Conservation (phyloP, 2,797 vertebrate genomes). For the Sebastes kiyomatsui region DNA sequence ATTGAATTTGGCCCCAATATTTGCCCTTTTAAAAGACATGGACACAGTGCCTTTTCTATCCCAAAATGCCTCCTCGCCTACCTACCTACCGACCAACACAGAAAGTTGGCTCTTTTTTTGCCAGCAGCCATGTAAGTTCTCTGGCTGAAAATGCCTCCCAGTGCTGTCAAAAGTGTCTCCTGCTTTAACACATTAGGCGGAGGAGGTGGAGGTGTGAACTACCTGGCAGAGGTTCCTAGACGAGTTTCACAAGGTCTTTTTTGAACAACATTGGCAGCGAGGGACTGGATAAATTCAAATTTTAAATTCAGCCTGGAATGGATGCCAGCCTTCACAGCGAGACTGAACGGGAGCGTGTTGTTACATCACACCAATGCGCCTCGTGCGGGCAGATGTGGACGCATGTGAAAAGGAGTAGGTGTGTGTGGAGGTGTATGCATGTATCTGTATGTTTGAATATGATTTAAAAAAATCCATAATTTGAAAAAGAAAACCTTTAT, state of each 20-base stretch:
- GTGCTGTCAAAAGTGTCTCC: conserved; percentile 65
- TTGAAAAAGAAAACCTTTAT: conserved; percentile 24
- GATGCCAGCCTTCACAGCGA: conserved; percentile 37
- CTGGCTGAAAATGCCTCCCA: conserved; percentile 50
- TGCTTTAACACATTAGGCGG: conserved; percentile 54
- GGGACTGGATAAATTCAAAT: conserved; percentile 52
- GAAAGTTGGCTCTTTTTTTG: conserved; percentile 3
- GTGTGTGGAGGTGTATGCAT: conserved; percentile 58
- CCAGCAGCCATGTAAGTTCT: conserved; percentile 41
- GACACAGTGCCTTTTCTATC: neutral
- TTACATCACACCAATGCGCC: conserved; percentile 54
- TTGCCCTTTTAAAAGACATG: neutral
- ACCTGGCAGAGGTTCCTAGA: conserved; percentile 52
- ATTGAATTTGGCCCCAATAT: neutral
- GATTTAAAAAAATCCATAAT: conserved; percentile 27
- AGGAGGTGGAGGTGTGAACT: conserved; percentile 70
- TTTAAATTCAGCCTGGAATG: conserved; percentile 56
- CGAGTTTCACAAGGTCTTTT: conserved; percentile 50
- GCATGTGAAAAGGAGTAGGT: conserved; percentile 47
- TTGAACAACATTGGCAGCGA: conserved; percentile 47
- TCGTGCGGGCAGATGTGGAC: conserved; percentile 51
- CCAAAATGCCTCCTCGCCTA: neutral
- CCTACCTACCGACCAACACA: neutral
- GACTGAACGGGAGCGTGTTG: conserved; percentile 26
- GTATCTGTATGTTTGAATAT: conserved; percentile 43